phyloP scores from a whole-genome alignment of 2,888 invertebrate species.

The Agriotes lineatus region DNA sequence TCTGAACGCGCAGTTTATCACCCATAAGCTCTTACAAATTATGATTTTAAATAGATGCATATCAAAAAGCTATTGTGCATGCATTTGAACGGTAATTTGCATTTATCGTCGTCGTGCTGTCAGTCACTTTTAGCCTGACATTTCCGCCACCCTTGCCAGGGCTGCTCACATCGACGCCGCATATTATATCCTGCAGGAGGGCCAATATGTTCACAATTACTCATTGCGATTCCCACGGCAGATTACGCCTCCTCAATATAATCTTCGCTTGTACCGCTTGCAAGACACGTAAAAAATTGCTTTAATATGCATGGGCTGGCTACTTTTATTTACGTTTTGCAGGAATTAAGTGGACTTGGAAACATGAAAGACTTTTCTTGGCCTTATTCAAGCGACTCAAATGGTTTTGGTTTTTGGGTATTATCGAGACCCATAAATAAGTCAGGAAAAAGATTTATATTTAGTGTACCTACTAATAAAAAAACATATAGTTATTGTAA shows the following conservation, averaged over 20 bases:
- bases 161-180: constrained; percentile 46
- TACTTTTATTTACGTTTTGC: too few relatives aligned
- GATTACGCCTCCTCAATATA: constrained; percentile 35
- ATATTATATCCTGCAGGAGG: constrained; percentile 61
- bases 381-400: too few relatives aligned
- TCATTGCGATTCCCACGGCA: constrained; percentile 52
- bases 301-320: too few relatives aligned
- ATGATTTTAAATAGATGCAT: constrained; percentile 55
- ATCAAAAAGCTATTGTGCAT: constrained; percentile 52
- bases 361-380: too few relatives aligned
- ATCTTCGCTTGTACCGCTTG: too few relatives aligned
- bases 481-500: too few relatives aligned
- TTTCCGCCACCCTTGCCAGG: constrained; percentile 51
- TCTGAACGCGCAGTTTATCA: constrained; percentile 40
- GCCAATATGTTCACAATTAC: constrained; percentile 65
- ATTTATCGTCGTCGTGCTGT: constrained; percentile 58
- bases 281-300: too few relatives aligned
- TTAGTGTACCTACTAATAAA: too few relatives aligned
- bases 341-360: too few relatives aligned
- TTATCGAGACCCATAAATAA: too few relatives aligned
- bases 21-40: constrained; percentile 45
- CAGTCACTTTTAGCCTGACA: constrained; percentile 58
- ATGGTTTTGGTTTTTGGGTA: too few relatives aligned
- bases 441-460: too few relatives aligned
- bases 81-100: constrained; percentile 56